Percentiles rank a stretch among this genome's conserved stretches.
These are phyloP conservation scores for Liodrosophila aerea DNA, from an alignment of 2,888 invertebrate species.

Conservation along the genomic window DNA sequence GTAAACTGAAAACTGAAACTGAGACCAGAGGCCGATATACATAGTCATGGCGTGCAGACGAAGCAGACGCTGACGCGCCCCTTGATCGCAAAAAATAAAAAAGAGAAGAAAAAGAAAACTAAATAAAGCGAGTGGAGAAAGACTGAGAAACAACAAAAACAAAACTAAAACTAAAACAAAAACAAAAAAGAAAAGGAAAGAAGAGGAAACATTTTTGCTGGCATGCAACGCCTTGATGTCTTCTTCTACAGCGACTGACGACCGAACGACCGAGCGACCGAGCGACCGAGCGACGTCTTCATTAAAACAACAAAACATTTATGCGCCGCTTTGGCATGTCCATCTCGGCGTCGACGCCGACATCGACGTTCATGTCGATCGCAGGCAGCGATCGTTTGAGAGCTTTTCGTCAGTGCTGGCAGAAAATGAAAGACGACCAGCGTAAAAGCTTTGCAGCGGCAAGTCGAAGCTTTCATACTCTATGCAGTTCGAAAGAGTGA, in stretches of 20 bases:
- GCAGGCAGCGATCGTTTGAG: slow-evolving; percentile 55
- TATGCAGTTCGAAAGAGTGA: slow-evolving; percentile 1
- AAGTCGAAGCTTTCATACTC: too few relatives aligned
- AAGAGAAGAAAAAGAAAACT: too few relatives aligned
- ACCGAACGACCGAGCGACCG: slow-evolving; percentile 10
- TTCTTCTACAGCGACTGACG: slow-evolving; percentile 45
- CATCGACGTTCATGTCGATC: slow-evolving; percentile 44
- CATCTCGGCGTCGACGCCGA: slow-evolving; percentile 36
- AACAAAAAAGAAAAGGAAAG: slow-evolving; percentile 7
- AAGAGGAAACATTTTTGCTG: slow-evolving; percentile 65
- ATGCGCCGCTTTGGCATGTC: slow-evolving; percentile 76
- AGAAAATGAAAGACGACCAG: not conserved
- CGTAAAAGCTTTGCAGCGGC: slow-evolving; percentile 1
- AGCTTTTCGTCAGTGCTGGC: slow-evolving; percentile 53
- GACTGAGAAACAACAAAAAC: slow-evolving; percentile 14
- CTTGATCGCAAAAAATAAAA: slow-evolving; percentile 56
- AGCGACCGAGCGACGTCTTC: slow-evolving; percentile 67
- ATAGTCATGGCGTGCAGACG: slow-evolving; percentile 68
- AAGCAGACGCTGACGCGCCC: slow-evolving; percentile 71
- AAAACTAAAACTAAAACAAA: not conserved
- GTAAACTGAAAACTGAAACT: not conserved
- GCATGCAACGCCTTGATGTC: slow-evolving; percentile 76
- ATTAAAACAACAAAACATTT: slow-evolving; percentile 81
- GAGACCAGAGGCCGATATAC: slow-evolving; percentile 27
- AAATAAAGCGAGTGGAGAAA: too few relatives aligned